Conservation (phyloP, 2,113 vertebrate species). For the Condylura cristata region DNA sequence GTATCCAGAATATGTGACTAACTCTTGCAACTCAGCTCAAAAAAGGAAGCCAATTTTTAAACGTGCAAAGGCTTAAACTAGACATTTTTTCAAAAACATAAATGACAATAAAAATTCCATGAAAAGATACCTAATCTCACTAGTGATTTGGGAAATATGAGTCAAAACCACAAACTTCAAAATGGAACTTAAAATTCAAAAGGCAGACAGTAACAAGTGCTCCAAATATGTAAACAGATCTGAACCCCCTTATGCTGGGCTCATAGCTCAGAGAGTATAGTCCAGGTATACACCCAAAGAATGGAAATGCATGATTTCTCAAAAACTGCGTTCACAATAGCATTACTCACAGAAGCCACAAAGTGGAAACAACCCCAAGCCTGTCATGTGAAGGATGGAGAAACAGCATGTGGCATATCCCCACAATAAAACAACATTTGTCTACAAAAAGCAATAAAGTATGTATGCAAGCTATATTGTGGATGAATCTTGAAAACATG, state of each 20-base stretch:
- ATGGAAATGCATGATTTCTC: background rate
- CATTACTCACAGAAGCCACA: background rate
- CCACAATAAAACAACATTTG: background rate
- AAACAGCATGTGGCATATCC: background rate
- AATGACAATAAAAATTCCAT: background rate
- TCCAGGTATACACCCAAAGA: background rate
- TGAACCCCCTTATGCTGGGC: background rate
- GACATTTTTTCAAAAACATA: background rate
- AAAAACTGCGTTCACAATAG: background rate
- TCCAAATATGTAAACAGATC: background rate
- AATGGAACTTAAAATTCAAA: background rate
- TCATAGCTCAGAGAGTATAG: background rate
- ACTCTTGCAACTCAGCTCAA: background rate
- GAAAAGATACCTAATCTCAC: background rate
- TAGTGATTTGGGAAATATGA: background rate
- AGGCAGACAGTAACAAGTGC: background rate
- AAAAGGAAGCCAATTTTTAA: conserved; percentile 9
- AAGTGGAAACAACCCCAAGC: background rate
- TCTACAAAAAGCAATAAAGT: background rate
- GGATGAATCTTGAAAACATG: background rate
- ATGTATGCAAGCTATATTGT: background rate
- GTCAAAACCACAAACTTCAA: conserved; percentile 18
- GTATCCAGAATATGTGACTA: background rate
- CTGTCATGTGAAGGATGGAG: background rate
- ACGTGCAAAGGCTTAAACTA: background rate